phyloP scores from a whole-genome alignment of 1,140 invertebrate genomes.

The Oncopodura yosiiana region DNA sequence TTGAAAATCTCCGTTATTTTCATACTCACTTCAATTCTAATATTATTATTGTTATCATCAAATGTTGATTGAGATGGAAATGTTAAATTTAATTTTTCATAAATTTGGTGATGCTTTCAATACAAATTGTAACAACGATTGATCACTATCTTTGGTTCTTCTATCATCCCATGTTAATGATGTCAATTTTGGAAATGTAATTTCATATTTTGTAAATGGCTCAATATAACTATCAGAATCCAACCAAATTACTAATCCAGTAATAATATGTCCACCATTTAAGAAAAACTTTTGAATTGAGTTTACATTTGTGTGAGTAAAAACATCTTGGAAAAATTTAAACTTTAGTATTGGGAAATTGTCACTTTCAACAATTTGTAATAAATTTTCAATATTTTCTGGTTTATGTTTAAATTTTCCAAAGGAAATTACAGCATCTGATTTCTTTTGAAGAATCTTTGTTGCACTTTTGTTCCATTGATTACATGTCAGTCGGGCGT shows the following conservation, averaged over 20 bases:
- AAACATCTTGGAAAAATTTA: conserved; percentile 16
- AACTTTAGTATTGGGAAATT: neutral
- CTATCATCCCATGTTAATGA: conserved; percentile 4
- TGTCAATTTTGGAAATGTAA: conserved; percentile 2
- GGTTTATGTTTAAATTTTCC: conserved; percentile 9
- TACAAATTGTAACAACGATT: neutral
- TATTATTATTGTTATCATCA: too few species aligned
- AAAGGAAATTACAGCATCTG: neutral
- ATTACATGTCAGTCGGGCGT: neutral
- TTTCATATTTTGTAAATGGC: neutral
- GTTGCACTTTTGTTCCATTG: conserved; percentile 15
- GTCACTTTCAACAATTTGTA: conserved; percentile 1
- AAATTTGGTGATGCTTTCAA: conserved; percentile 7
- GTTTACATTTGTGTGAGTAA: conserved; percentile 4
- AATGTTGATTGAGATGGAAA: too few species aligned
- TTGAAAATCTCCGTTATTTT: neutral
- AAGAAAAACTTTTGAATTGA: conserved; percentile 14
- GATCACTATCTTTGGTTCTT: neutral
- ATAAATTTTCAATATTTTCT: neutral
- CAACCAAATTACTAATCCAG: conserved; percentile 9
- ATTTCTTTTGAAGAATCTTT: neutral
- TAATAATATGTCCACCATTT: neutral
- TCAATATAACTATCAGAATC: conserved; percentile 8
- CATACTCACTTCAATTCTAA: too few species aligned
- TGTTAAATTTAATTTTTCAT: neutral